Base-by-base conservation (phyloP, 2,113 vertebrate species). In the Piprites chloris region DNA sequence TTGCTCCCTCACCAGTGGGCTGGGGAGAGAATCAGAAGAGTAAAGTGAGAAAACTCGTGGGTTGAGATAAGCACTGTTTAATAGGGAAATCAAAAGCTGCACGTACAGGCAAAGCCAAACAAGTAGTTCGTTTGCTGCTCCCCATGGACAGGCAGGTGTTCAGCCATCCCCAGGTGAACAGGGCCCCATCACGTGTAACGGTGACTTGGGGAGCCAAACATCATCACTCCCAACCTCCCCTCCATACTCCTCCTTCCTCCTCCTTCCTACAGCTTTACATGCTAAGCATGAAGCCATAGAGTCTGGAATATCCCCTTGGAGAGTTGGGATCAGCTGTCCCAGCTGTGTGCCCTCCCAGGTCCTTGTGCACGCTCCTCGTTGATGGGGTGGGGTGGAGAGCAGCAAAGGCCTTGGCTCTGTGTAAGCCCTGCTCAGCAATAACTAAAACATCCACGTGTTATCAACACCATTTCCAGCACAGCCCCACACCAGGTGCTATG, bases 31-130 rank as follows among this genome's bases (percentile, higher is more conserved):
- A 3, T n/a, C 61, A 24, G 37, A 30, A 20, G 37, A 37, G 13
- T 5, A 3, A 47, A n/a, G 39, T 21, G 39, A 46, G 49, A 46
- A 46, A 39, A 4, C 33, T 67, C 3, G 0, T n/a, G 46, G 28
- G 32, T 11, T 50, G 26, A 35, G 41, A 42, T 32, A 35, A 56
- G 42, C 58, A n/a, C 42, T 24, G 24, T 41, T n/a, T 13, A 47
- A 24, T 2, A 14, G 68, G 7, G 28, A 67, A 39, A 58, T 44
- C 22, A 16, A 44, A 74, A 74, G 37, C 76, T 80, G 27, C 3
- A 1, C 39, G 7, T 30, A 32, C 4, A 58, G 35, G 67, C 14
- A 35, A 42, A 73, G 18, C 32, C 32, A 67, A 59, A 17, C 16
- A 10, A 39, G 19, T 12, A 20, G 32, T 58, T 58, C 0, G 5